phyloP scores from a whole-genome alignment of 2,888 invertebrate species.

The Dryococelus australis region DNA sequence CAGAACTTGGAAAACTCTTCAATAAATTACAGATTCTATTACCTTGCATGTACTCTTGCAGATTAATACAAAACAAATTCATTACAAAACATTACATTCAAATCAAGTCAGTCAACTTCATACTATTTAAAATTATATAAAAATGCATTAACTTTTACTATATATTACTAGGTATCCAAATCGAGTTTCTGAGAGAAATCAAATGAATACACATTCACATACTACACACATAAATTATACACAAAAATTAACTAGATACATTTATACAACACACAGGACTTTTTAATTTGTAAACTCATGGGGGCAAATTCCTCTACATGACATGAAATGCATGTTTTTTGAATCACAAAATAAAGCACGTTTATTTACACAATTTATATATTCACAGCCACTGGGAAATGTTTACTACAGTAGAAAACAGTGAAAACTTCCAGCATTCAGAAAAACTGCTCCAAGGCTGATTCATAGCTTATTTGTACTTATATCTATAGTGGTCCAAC shows the following conservation, averaged over 20 bases:
- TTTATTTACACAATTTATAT: conserved; percentile 12
- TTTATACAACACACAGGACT: not conserved
- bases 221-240: conserved; percentile 16
- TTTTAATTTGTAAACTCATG: not conserved
- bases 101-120: not conserved
- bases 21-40: not conserved
- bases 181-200: not conserved
- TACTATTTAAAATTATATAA: not conserved
- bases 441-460: not conserved
- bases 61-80: not conserved
- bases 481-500: not conserved
- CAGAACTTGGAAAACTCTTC: not conserved
- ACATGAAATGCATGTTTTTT: not conserved
- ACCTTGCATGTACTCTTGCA: not conserved
- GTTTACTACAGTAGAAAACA: not conserved
- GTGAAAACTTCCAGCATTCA: not conserved
- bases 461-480: conserved; percentile 1
- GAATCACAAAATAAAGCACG: not conserved
- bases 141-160: not conserved
- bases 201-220: not conserved
- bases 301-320: not conserved
- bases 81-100: not conserved
- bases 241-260: not conserved
- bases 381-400: conserved; percentile 7
- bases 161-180: not conserved